Evolutionary conservation across 2,888 invertebrate species (phyloP).

Genomic region (Chirona hameri): DNA sequence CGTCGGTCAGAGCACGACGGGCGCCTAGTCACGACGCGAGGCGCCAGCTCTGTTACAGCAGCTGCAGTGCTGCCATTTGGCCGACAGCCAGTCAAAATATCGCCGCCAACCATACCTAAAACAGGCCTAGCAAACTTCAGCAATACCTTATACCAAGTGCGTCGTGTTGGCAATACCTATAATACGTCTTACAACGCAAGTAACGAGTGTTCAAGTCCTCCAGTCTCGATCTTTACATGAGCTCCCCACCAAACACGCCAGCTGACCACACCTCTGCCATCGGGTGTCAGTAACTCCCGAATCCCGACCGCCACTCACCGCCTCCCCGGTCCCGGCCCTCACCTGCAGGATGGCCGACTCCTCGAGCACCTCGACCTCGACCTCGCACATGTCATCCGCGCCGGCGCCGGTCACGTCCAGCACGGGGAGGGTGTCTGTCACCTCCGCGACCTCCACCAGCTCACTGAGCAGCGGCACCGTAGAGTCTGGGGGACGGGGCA

Average conservation of each 20-base stretch:
- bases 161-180: too few relatives aligned
- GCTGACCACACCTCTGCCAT: neutral
- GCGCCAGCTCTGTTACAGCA: too few relatives aligned
- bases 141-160: too few relatives aligned
- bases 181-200: too few relatives aligned
- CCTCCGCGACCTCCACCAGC: conserved; percentile 27
- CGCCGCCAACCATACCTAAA: too few relatives aligned
- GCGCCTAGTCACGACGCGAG: neutral
- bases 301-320: neutral
- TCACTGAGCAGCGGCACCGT: conserved; percentile 7
- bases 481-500: neutral
- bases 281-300: too few relatives aligned
- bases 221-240: too few relatives aligned
- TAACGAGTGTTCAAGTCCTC: too few relatives aligned
- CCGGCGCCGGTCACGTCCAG: conserved; percentile 31
- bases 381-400: conserved; percentile 40
- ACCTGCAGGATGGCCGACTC: conserved; percentile 40
- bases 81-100: too few relatives aligned
- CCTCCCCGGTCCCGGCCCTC: neutral
- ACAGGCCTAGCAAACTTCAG: too few relatives aligned
- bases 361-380: conserved; percentile 46
- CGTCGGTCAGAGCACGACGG: neutral
- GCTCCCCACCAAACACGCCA: too few relatives aligned
- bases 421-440: conserved; percentile 1
- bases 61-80: too few relatives aligned